phyloP scores from a whole-genome alignment of 1,140 invertebrate genomes.

The Ceratitis capitata region DNA sequence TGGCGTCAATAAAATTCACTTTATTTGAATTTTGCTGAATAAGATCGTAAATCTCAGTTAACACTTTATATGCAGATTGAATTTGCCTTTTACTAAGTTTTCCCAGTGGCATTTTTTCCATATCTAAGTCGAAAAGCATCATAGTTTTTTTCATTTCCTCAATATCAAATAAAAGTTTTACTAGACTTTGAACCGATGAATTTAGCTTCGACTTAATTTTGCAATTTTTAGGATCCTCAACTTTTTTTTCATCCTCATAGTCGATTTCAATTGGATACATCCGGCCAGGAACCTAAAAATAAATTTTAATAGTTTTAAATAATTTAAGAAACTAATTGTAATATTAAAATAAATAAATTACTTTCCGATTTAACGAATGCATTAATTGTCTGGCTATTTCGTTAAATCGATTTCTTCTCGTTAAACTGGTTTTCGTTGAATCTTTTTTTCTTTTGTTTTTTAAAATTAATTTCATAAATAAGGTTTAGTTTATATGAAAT shows the following conservation, averaged over 20 bases:
- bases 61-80: conserved; percentile 82
- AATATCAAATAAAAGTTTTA: conserved; percentile 91
- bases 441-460: no score
- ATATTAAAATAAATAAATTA: no score
- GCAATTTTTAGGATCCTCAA: conserved; percentile 40
- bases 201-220: conserved; percentile 75
- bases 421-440: no score
- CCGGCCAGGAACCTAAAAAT: conserved; percentile 70
- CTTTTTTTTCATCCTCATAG: conserved; percentile 70
- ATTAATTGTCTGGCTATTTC: no score
- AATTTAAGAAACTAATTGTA: no score
- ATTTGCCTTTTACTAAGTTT: conserved; percentile 95
- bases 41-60: conserved; percentile 80
- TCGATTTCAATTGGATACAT: conserved; percentile 94
- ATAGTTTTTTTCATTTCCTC: conserved; percentile 91
- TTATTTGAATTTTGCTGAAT: conserved; percentile 69
- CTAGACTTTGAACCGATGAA: conserved; percentile 81
- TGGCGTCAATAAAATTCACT: conserved; percentile 79
- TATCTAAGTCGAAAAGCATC: conserved; percentile 95
- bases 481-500: no score
- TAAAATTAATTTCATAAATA: no score
- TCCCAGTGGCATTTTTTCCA: conserved; percentile 97
- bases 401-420: no score
- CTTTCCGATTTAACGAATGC: no score
- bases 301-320: no score